Base-by-base conservation (phyloP, 2,888 invertebrate species). In the Cephus pulcher region DNA sequence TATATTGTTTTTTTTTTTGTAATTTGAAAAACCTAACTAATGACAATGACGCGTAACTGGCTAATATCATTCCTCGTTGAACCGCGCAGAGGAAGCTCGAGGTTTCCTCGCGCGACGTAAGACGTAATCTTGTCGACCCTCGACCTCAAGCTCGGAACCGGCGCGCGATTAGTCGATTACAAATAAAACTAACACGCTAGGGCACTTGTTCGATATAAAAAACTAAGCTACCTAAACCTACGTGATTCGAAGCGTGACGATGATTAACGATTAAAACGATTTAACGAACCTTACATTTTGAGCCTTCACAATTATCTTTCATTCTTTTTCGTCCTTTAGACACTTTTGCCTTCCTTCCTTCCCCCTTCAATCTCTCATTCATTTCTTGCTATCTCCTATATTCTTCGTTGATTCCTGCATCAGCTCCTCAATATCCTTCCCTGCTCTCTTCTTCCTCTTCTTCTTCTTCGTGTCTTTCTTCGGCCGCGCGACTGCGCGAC, bases 141-240 rank as follows among this genome's bases (percentile, higher is more conserved):
- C 40, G 23, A 33, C 32, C 15, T 73, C 75, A 76, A 77, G 68
- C 69, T 80, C 75, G 35, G 12, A 76, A 79, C 75, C 79, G 77
- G 70, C 75, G 71, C 76, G 56, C 77, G 73, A 80, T 74, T 34
- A 15, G 74, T 74, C 34, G 74, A 74, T 74, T 33, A 74, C 3
- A 74, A 74, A 34, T 74, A 74, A 74, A 74, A 34, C 74, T 74
- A 74, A 34, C 35, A 74, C 75, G 23, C 76, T 75, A 77, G 78
- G 80, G 79, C 79, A 80, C 80, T 84, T 82, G 79, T 83, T 83
- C 79, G 73, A 83, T 84, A 84, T 85, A 82, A 88, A 88, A 86
- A 84, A 84, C 86, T 87, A 88, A 84, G 79, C 86, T 88, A 89
- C 84, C 79, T 80, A 88, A 86, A 75, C 82, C 87, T 88, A 89